A percentile compares a stretch with the other conserved stretches of the same genome.
These are phyloP conservation scores for Zosterops lateralis DNA, from an alignment of 2,113 vertebrate genomes.

Conservation along the genomic window DNA sequence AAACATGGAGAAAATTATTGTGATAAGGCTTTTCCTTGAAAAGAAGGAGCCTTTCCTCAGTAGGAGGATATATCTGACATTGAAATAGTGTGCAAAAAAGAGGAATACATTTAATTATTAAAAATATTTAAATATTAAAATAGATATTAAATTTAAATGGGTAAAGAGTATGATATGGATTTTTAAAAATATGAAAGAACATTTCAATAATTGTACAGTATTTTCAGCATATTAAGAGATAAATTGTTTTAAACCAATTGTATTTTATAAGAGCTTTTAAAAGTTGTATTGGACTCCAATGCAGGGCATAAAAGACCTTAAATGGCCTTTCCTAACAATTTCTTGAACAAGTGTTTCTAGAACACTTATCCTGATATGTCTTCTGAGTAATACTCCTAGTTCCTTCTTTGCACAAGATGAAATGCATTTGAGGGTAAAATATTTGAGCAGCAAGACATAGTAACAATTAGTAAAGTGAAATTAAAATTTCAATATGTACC, in stretches of 20 bases:
- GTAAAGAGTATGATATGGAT: not conserved
- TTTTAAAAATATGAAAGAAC: not conserved
- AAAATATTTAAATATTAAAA: not conserved
- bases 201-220: not conserved
- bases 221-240: not conserved
- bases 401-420: not conserved
- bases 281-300: not conserved
- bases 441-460: not conserved
- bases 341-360: not conserved
- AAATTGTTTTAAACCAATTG: not conserved
- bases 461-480: not conserved
- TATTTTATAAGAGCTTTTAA: not conserved
- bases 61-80: not conserved
- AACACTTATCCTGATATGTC: not conserved
- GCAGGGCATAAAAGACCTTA: not conserved
- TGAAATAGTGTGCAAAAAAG: not conserved
- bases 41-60: not conserved
- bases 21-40: not conserved
- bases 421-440: not conserved
- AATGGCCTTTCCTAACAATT: not conserved
- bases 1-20: constrained; percentile 2
- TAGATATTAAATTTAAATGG: constrained; percentile 17
- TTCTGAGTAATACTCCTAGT: not conserved
- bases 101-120: not conserved
- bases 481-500: not conserved